These are phyloP conservation scores for Chelonoidis abingdonii DNA, from an alignment of 2,113 vertebrate genomes.

Conservation along the genomic window DNA sequence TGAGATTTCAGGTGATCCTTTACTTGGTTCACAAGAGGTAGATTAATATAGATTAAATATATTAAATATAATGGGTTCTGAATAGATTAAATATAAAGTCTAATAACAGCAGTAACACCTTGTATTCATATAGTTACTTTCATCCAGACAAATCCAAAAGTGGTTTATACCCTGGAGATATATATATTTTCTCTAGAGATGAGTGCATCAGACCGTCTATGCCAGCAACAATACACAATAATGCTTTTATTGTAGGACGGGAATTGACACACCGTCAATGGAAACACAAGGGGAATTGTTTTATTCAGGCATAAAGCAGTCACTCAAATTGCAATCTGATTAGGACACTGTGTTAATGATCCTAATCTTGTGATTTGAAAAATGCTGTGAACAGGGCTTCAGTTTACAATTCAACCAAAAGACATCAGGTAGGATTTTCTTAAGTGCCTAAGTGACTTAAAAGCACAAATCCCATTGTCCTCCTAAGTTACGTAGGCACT, in stretches of 20 bases:
- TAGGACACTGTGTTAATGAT: neutral
- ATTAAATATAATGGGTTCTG: neutral
- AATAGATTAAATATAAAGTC: neutral
- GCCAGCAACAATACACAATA: neutral
- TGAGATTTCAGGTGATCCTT: neutral
- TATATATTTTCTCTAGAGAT: neutral
- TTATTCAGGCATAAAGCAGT: neutral
- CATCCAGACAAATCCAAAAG: neutral
- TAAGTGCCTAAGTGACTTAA: neutral
- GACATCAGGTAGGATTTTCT: neutral
- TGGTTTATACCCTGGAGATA: neutral
- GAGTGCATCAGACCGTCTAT: neutral
- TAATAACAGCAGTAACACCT: neutral
- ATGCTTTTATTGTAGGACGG: neutral
- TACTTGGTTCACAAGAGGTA: neutral
- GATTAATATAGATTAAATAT: too few relatives aligned
- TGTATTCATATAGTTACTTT: neutral
- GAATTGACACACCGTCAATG: neutral
- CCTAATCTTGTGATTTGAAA: neutral
- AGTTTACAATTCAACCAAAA: neutral
- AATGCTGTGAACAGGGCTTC: neutral
- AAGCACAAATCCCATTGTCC: neutral
- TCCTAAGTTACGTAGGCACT: neutral
- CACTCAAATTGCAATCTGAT: neutral
- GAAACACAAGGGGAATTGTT: neutral